Conservation (phyloP, 2,113 vertebrate species). For the Microtus ochrogaster region DNA sequence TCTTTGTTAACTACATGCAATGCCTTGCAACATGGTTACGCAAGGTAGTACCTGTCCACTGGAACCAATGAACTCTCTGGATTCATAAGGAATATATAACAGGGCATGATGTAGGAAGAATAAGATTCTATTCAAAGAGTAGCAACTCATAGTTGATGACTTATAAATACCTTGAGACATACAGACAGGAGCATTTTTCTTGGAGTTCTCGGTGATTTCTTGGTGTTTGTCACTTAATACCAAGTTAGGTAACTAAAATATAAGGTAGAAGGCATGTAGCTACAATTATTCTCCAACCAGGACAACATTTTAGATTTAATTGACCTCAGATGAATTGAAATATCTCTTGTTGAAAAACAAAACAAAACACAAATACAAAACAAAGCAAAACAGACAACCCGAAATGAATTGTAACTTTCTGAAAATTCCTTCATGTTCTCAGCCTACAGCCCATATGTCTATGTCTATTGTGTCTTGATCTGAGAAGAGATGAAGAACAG, state of each 20-base stretch:
- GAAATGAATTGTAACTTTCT: constrained; percentile 54
- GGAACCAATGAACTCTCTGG: neutral
- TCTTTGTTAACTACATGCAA: neutral
- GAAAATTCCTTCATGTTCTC: constrained; percentile 52
- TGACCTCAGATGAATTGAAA: constrained; percentile 49
- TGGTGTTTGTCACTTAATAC: neutral
- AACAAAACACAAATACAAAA: constrained; percentile 71
- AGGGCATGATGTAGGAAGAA: neutral
- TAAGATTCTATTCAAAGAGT: neutral
- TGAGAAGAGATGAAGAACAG: constrained; percentile 68
- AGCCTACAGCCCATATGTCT: constrained; percentile 67
- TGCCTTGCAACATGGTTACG: neutral
- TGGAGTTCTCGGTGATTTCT: neutral
- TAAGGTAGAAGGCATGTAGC: neutral
- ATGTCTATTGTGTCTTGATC: constrained; percentile 69
- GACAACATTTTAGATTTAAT: constrained; percentile 35
- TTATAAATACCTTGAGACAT: neutral
- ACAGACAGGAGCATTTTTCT: neutral
- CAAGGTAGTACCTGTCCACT: neutral
- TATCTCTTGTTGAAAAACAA: constrained; percentile 70
- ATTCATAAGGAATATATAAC: neutral
- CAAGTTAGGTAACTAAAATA: constrained; percentile 13
- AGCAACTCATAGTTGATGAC: neutral
- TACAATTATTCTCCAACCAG: constrained; percentile 37
- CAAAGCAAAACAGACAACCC: constrained; percentile 67